Base-by-base conservation (phyloP, 2,113 vertebrate genomes). In the Dicentrarchus labrax region DNA sequence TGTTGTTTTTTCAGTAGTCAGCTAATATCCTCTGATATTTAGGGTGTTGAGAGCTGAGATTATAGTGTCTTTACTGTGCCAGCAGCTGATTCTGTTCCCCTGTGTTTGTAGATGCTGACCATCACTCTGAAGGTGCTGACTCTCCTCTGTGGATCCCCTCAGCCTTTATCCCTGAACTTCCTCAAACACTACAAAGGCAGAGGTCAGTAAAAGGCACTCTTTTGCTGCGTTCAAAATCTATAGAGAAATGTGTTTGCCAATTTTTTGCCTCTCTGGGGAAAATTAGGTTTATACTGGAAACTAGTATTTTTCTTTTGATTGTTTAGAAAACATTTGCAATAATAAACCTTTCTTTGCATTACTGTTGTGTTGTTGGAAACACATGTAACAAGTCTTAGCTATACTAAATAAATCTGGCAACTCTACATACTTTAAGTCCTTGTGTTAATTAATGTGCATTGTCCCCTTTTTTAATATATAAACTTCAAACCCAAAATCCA, bases 51-150 rank as follows among this genome's bases (percentile, higher is more conserved):
- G 17, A 56, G 45, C 54, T 69, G 71, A 10, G 30, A 15, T 60
- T 6, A 8, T 11, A 4, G 16, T 60, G 72, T 72, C 19, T 77
- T 51, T 47, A 30, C 50, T 57, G 21, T 50, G 15, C 12, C 24
- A 16, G 5, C 57, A 53, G 65, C 41, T 6, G 13, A 4, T 36
- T 67, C 5, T 70, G 59, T 17, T 38, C 24, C 47, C 62, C 51
- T 51, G 36, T 83, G 50, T 66, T 80, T 64, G 30, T 10, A 74
- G 59, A 68, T 82, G 75, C 75, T 80, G 79, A 72, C 67, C 54
- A 51, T 71, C 69, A 11, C 45, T 70, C 30, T 62, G 76, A 67
- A 72, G 76, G 24, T 48, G 79, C 76, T 75, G 75, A 66, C 68
- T 57, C 41, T 60, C 57, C 38, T 61, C 59, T 48, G 72, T 69